phyloP scores from a whole-genome alignment of 2,888 invertebrate species.

The Scaptomyza tumidula region DNA sequence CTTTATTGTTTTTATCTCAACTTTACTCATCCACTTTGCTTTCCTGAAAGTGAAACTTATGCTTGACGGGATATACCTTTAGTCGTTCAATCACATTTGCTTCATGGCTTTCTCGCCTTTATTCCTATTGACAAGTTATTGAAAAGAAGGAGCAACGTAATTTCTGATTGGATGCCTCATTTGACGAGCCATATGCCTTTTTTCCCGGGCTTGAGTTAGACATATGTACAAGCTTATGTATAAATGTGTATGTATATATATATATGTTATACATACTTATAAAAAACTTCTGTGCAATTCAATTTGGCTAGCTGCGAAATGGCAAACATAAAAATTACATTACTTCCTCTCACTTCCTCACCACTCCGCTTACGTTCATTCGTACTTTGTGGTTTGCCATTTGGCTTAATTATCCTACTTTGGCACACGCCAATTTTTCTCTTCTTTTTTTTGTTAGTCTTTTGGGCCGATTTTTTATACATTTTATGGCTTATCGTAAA shows the following conservation, averaged over 20 bases:
- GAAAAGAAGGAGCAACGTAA: constrained; percentile 23
- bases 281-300: constrained; percentile 17
- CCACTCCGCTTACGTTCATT: background rate
- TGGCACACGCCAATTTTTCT: constrained; percentile 38
- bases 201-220: constrained; percentile 7
- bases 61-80: constrained; percentile 8
- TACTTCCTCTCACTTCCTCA: constrained; percentile 11
- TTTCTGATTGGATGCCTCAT: constrained; percentile 58
- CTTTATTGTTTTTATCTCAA: too few species aligned
- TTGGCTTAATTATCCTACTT: constrained; percentile 52
- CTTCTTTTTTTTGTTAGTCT: background rate
- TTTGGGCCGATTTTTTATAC: background rate
- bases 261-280: background rate
- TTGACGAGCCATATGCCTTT: constrained; percentile 38
- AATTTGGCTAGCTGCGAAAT: constrained; percentile 23
- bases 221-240: background rate
- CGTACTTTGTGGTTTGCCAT: constrained; percentile 16
- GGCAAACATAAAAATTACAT: constrained; percentile 66
- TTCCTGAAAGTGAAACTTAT: background rate
- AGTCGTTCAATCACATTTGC: background rate
- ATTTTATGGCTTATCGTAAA: constrained; percentile 50
- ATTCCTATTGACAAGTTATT: constrained; percentile 45
- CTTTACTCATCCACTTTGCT: too few species aligned
- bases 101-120: background rate
- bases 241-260: background rate